Evolutionary conservation across 2,888 invertebrate genomes (phyloP).

Genomic region (Drosophila falleni): DNA sequence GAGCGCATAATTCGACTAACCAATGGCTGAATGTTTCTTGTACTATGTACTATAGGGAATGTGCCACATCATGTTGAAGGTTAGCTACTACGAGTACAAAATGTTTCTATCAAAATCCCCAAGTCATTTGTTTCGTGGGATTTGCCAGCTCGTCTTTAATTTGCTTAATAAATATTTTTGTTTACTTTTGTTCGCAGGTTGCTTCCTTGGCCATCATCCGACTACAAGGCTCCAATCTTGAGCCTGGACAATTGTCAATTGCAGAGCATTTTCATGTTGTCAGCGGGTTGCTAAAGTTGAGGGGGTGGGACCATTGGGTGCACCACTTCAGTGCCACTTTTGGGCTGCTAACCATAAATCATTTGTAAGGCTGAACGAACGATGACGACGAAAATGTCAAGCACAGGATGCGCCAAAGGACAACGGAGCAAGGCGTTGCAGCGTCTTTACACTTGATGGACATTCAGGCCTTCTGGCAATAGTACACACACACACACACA

Average conservation of each 20-base stretch:
- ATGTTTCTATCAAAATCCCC: slow-evolving; percentile 53
- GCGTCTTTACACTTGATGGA: slow-evolving; percentile 66
- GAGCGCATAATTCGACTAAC: slow-evolving; percentile 73
- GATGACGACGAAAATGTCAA: slow-evolving; percentile 76
- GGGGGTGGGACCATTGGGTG: slow-evolving; percentile 17
- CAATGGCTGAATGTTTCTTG: slow-evolving; percentile 28
- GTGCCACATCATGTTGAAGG: slow-evolving; percentile 54
- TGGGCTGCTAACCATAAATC: slow-evolving; percentile 61
- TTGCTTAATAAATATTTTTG: slow-evolving; percentile 80
- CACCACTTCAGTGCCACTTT: slow-evolving; percentile 58
- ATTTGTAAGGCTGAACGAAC: slow-evolving; percentile 63
- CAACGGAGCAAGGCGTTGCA: slow-evolving; percentile 62
- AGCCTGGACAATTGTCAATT: slow-evolving; percentile 73
- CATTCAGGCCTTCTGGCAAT: slow-evolving; percentile 67
- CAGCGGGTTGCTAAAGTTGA: slow-evolving; percentile 17
- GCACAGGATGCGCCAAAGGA: slow-evolving; percentile 66
- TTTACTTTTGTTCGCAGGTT: slow-evolving; percentile 48
- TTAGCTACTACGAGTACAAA: slow-evolving; percentile 3
- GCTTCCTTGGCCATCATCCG: slow-evolving; percentile 22
- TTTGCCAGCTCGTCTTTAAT: slow-evolving; percentile 73
- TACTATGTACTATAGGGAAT: slow-evolving; percentile 31
- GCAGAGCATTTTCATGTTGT: slow-evolving; percentile 62
- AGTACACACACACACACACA: slow-evolving; percentile 26
- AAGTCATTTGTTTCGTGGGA: slow-evolving; percentile 76
- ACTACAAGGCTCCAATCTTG: slow-evolving; percentile 10